Evolutionary conservation across 2,888 invertebrate species (phyloP), one percentile per base, ranked within the genome.

Genomic region (Tenthredo livida): DNA sequence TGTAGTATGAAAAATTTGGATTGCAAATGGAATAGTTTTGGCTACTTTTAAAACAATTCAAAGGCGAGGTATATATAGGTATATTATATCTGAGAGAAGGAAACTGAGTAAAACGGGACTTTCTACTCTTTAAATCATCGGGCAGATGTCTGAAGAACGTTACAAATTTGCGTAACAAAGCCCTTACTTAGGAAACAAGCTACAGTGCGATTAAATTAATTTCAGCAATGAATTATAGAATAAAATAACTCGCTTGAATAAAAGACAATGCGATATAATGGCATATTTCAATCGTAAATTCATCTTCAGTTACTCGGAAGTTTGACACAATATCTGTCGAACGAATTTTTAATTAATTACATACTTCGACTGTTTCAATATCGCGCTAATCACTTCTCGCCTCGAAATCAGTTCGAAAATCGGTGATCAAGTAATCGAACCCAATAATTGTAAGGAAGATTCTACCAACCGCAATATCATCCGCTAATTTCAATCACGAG

Each of bases 131-230:
- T 61, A 25, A 80, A 80, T 61, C 61, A 80, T 58, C 58, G n/a
- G 61, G 58, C 58, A 80, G 80, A 40, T 61, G 58, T 80, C 80
- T 61, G 21, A 33, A 40, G 61, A 40, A 80, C 58, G 37, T 80
- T 58, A 80, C 61, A 80, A 58, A 80, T 80, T 80, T 80, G 40
- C 80, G 61, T 80, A 80, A 80, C 80, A 80, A 61, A 61, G 61
- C 80, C 78, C 40, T 37, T 61, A 80, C 61, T 61, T 80, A 40
- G 40, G 37, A 61, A 37, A 80, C 80, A 61, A 61, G 61, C 80
- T 80, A 58, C 37, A 61, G 21, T 25, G 61, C 7, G 77, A 80
- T 80, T 58, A 58, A 80, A 80, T 61, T 80, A 80, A 80, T 80
- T 80, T 80, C 3, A n/a, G 21, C 58, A 80, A 80, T 58, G 40